A percentile compares a stretch with the other conserved stretches of the same genome.
These are phyloP conservation scores for Kradibia gibbosae DNA, from an alignment of 1,140 invertebrate genomes.

Conservation along the genomic window DNA sequence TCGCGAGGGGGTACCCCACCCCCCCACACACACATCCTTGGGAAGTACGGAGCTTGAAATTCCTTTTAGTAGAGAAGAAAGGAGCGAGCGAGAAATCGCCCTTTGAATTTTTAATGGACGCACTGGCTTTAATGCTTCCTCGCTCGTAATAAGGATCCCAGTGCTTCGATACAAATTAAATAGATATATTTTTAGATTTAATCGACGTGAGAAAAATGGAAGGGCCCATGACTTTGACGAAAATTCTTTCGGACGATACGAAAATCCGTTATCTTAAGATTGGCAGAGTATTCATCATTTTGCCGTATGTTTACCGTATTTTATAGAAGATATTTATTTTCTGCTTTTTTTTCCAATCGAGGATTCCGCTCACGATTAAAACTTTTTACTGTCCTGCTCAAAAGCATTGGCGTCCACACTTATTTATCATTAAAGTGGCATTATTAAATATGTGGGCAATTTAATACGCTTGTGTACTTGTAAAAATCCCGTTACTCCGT, in stretches of 20 bases:
- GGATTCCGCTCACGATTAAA: neutral
- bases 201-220: too few species aligned
- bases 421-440: neutral
- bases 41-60: neutral
- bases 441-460: neutral
- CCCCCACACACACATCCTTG: neutral
- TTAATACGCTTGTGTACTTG: neutral
- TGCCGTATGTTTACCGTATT: neutral
- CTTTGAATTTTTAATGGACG: neutral
- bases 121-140: neutral
- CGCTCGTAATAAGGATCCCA: too few species aligned
- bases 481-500: neutral
- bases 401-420: neutral
- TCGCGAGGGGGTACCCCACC: too few species aligned
- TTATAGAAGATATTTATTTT: neutral
- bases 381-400: neutral
- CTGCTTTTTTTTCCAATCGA: too few species aligned
- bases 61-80: neutral
- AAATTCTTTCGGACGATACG: neutral
- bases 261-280: neutral
- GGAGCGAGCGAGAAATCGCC: neutral
- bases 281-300: neutral
- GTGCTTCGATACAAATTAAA: too few species aligned
- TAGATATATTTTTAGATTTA: too few species aligned
- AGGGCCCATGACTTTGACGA: too few species aligned